These are phyloP conservation scores for Actias luna DNA, from an alignment of 2,888 invertebrate species.

Conservation along the genomic window DNA sequence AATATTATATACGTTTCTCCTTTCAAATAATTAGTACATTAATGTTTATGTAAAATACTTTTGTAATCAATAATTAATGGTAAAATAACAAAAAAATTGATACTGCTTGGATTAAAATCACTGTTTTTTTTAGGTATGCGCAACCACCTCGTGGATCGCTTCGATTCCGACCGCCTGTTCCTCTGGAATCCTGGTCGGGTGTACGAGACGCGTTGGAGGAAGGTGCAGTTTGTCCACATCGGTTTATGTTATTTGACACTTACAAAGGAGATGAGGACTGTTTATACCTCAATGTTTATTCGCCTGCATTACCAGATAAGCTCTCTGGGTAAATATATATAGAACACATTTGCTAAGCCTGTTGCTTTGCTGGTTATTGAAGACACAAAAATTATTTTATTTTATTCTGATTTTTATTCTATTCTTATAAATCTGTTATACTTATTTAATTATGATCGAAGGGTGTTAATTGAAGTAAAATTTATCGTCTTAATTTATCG, in stretches of 20 bases:
- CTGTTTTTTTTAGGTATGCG: constrained; percentile 54
- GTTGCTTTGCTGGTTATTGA: not conserved
- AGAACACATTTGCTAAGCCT: not conserved
- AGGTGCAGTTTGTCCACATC: constrained; percentile 87
- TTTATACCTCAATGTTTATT: constrained; percentile 86
- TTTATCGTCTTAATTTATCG: too few species aligned
- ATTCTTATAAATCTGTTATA: too few species aligned
- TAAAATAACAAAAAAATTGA: too few species aligned
- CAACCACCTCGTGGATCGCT: constrained; percentile 72
- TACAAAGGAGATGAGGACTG: constrained; percentile 85
- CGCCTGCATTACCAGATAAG: constrained; percentile 80
- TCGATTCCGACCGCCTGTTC: constrained; percentile 81
- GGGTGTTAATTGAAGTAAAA: too few species aligned
- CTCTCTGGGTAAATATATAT: constrained; percentile 57
- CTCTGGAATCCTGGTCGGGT: constrained; percentile 83
- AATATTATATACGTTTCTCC: too few species aligned
- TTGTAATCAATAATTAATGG: too few species aligned
- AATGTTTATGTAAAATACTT: too few species aligned
- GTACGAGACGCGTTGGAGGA: constrained; percentile 85
- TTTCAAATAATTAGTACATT: too few species aligned
- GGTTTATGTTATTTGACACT: constrained; percentile 84
- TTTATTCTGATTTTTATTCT: not conserved
- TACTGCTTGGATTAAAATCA: not conserved
- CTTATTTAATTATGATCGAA: too few species aligned
- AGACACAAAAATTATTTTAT: not conserved